phyloP scores from a whole-genome alignment of 2,888 invertebrate genomes.

The Pardosa pseudoannulata region DNA sequence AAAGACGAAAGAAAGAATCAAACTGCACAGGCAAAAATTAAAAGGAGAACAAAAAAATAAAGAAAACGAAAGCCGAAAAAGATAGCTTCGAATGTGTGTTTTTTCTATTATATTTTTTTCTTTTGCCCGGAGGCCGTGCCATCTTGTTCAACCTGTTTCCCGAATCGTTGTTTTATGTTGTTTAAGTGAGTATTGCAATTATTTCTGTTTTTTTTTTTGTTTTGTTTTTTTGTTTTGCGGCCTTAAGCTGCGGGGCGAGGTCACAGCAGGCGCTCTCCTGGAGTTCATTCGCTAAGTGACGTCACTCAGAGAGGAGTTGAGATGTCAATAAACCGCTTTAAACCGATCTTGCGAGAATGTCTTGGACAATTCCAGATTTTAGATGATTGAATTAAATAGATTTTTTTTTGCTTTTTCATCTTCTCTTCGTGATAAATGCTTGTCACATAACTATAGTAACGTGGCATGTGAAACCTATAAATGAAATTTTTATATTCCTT shows the following conservation, averaged over 20 bases:
- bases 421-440: too few species aligned
- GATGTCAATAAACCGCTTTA: background rate
- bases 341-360: too few species aligned
- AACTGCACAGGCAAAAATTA: background rate
- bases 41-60: background rate
- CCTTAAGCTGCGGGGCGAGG: conserved; percentile 11
- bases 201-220: conserved; percentile 26
- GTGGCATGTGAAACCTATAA: too few species aligned
- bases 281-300: conserved; percentile 21
- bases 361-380: too few species aligned
- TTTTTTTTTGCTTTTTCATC: too few species aligned
- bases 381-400: too few species aligned
- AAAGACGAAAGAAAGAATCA: too few species aligned
- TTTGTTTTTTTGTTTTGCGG: too few species aligned
- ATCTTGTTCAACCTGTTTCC: conserved; percentile 38
- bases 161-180: conserved; percentile 28
- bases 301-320: background rate
- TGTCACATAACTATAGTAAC: too few species aligned
- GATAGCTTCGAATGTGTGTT: background rate
- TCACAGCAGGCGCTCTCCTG: background rate
- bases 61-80: background rate
- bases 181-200: conserved; percentile 18
- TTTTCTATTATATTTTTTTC: too few species aligned
- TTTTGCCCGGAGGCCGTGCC: background rate
- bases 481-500: too few species aligned